Evolutionary conservation across 2,888 invertebrate genomes (phyloP), one percentile per base, ranked within the genome.

Genomic region (Chouioia cunea): DNA sequence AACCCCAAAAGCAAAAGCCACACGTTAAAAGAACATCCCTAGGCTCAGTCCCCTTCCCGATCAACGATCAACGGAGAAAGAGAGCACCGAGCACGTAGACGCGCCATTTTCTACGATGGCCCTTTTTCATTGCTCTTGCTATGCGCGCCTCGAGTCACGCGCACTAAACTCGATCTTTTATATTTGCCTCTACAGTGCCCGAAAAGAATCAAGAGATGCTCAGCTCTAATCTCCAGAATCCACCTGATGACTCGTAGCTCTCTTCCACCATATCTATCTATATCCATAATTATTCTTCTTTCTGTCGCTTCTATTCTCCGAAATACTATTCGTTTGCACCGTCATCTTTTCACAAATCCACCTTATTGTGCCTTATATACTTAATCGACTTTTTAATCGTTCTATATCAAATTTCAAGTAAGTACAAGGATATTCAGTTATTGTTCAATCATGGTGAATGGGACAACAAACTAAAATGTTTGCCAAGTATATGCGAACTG

Each of bases 11-110:
- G 76, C 79, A 71, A 77, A 77, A 75, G 76, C 77, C 77, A 76
- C 78, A 15, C 63, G 78, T 78, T 78, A 83, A 85, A 85, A 84
- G 83, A 83, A 81, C 84, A 84, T 81, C 81, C 77, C 73, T 69
- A 27, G 67, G 70, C 75, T 70, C 65, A 43, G 44, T 58, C 46
- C 57, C 54, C 36, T 18, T 47, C 52, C 15, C 54, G 27, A 20
- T 62, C 52, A 27, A 6, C 23, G 18, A 52, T 52, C 52, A 6
- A 12, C 56, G 36, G 36, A 12, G 36, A 36, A 36, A 36, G 10
- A 10, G 36, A 36, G 47, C 47, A 8, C 23, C 12, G 20, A 15
- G 20, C 18, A 22, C 56, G 14, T 23, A 14, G 56, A 6, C n/a
- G 22, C 43, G 18, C 52, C 56, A 36, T 50, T 68, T 27, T 50